These are phyloP conservation scores for Porites lutea DNA, from an alignment of 64 coral and sea anemone species.

Conservation along the genomic window DNA sequence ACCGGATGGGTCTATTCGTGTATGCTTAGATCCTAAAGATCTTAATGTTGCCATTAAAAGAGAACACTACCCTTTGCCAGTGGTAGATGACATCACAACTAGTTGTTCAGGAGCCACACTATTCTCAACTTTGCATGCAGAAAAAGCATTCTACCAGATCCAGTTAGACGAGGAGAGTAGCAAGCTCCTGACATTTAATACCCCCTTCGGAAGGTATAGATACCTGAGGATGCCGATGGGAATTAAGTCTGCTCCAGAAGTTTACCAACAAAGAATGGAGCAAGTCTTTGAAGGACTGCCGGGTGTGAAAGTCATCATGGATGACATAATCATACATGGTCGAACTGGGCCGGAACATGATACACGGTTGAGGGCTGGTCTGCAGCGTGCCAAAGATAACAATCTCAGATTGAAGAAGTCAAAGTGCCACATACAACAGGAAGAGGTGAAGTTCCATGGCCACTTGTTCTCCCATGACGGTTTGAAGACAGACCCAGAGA, in stretches of 20 bases:
- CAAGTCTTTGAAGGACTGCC: background rate
- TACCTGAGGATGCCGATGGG: conserved; percentile 22
- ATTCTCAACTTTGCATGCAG: conserved; percentile 62
- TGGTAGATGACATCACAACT: conserved; percentile 59
- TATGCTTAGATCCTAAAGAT: conserved; percentile 56
- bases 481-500: no score
- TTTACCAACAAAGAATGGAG: conserved; percentile 20
- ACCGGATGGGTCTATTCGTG: background rate
- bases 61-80: conserved; percentile 64
- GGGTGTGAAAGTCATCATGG: no score
- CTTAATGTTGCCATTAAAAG: conserved; percentile 57
- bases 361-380: background rate
- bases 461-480: no score
- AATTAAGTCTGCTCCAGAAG: conserved; percentile 21
- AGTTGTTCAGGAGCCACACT: conserved; percentile 12
- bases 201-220: conserved; percentile 2
- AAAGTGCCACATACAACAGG: no score
- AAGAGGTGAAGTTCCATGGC: background rate
- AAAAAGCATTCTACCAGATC: conserved; percentile 15
- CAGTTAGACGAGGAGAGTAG: no score
- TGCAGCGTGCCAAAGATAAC: background rate
- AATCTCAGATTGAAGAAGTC: background rate
- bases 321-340: no score
- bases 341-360: background rate
- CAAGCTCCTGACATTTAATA: no score